A percentile compares a stretch with the other conserved stretches of the same genome.
Evolutionary conservation across 1,140 invertebrate genomes (phyloP).

Genomic region (Heliconius melpomene): DNA sequence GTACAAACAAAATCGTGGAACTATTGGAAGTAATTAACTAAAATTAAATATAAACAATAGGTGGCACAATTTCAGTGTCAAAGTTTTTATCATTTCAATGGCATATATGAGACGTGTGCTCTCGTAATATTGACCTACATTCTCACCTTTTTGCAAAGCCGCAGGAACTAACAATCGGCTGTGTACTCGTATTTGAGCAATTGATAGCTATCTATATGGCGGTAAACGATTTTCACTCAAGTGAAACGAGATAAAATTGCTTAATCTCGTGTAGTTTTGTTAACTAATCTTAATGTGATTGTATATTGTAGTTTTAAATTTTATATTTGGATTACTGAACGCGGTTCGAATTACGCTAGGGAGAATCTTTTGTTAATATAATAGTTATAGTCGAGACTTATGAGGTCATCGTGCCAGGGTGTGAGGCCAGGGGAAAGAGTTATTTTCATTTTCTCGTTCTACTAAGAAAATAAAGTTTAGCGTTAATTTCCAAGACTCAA

Average conservation of each 20-base stretch:
- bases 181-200: constrained; percentile 38
- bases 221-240: constrained; percentile 21
- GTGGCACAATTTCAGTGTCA: constrained; percentile 33
- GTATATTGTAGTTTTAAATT: not conserved
- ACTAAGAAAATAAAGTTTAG: too few species aligned
- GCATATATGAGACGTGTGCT: constrained; percentile 32
- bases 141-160: constrained; percentile 46
- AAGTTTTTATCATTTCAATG: constrained; percentile 41
- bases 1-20: not conserved
- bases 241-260: not conserved
- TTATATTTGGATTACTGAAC: not conserved
- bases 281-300: not conserved
- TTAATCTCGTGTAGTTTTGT: constrained; percentile 5
- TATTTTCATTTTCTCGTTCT: too few species aligned
- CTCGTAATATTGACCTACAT: constrained; percentile 47
- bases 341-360: not conserved
- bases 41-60: constrained; percentile 28
- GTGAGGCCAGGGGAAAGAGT: too few species aligned
- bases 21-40: constrained; percentile 14
- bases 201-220: constrained; percentile 38
- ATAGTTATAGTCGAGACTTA: too few species aligned
- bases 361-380: too few species aligned
- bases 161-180: constrained; percentile 40
- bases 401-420: too few species aligned
- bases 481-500: too few species aligned